A percentile compares a stretch with the other conserved stretches of the same genome.
These are phyloP conservation scores for Argyresthia albistria DNA, from an alignment of 2,888 invertebrate species.

Conservation along the genomic window DNA sequence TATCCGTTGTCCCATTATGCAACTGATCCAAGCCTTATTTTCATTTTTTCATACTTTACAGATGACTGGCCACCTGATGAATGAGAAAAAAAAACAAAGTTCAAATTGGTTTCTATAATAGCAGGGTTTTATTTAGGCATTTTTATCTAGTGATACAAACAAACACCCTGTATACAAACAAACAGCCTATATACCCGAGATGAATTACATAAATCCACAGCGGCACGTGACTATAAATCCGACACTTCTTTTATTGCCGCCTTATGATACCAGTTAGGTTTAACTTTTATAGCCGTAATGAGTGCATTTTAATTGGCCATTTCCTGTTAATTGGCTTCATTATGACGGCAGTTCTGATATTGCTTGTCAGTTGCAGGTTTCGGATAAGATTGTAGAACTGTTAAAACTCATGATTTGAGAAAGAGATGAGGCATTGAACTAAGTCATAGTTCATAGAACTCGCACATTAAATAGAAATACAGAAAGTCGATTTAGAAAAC, in stretches of 20 bases:
- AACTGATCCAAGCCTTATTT: too few relatives aligned
- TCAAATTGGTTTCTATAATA: too few relatives aligned
- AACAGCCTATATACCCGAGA: conserved; percentile 35
- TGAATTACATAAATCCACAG: conserved; percentile 44
- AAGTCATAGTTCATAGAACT: too few relatives aligned
- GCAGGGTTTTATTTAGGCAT: too few relatives aligned
- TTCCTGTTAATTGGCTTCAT: conserved; percentile 5
- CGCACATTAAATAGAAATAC: too few relatives aligned
- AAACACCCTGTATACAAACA: conserved; percentile 28
- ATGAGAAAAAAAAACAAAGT: too few relatives aligned
- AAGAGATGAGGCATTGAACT: background rate
- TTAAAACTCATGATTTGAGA: background rate
- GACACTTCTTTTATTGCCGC: conserved; percentile 43
- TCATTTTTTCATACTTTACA: too few relatives aligned
- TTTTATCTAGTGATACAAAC: too few relatives aligned
- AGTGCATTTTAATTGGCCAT: conserved; percentile 11
- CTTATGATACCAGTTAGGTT: conserved; percentile 39
- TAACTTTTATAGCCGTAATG: conserved; percentile 46
- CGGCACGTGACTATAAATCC: conserved; percentile 49
- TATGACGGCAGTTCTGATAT: background rate
- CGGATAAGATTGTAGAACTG: background rate
- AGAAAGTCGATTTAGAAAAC: too few relatives aligned
- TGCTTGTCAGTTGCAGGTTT: background rate
- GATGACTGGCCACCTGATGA: too few relatives aligned
- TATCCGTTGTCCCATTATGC: too few relatives aligned